Evolutionary conservation across 2,888 invertebrate species (phyloP), one percentile per base, ranked within the genome.

Genomic region (Ecliptopera silaceata): DNA sequence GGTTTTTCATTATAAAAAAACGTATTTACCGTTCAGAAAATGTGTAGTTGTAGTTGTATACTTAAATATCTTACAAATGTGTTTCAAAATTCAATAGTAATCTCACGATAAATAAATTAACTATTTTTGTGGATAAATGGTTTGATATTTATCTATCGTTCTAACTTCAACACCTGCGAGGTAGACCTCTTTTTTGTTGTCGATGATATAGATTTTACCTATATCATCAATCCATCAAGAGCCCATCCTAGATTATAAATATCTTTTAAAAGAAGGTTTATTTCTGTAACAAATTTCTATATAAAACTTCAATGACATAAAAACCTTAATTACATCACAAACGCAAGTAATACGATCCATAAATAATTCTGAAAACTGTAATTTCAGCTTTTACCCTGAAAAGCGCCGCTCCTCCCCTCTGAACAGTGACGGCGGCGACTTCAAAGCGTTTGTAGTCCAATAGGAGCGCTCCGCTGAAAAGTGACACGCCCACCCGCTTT

Each of bases 401-500:
- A 82, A 90, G 89, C 87, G 82, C 34, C 81, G 61, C 63, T 56
- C 74, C 81, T 55, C 71, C 81, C 81, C 85, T 70, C 88, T 89
- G 58, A 77, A 72, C 69, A 89, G 89, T 83, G 78, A 72, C 77
- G 72, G 68, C 75, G 79, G 76, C 68, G 67, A 75, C 63, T 71
- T 81, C 71, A 82, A 80, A 82, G 67, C 71, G 56, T 22, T 63
- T 45, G 56, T 31, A 77, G 71, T 53, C 88, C 88, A 87, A 88
- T 88, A 56, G 69, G 63, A 67, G 71, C 60, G 65, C 78, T 61
- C 61, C 86, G 76, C 88, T 90, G 83, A 85, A 88, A 80, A 89
- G 89, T 68, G 83, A 71, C 84, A 88, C 90, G 89, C 89, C 90
- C 81, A 88, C 82, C 84, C 90, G 82, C 90, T 91, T 62, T 83